Evolutionary conservation across 2,888 invertebrate genomes (phyloP).

Genomic region (Leucophora obtusa): DNA sequence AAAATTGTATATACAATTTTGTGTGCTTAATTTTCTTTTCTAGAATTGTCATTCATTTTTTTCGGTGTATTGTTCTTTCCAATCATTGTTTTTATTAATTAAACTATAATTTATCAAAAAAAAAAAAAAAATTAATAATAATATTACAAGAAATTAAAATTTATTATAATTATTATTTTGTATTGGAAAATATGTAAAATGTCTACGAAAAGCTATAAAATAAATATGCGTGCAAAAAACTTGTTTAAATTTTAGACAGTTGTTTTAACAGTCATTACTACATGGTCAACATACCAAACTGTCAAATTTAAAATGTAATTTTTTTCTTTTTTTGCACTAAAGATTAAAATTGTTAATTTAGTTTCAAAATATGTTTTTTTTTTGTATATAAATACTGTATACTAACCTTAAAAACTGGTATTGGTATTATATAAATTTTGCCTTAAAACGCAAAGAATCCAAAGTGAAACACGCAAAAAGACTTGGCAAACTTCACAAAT

Average conservation of each 20-base stretch:
- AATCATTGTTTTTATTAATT: background rate
- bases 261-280: slow-evolving; percentile 21
- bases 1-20: too few relatives aligned
- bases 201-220: background rate
- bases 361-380: background rate
- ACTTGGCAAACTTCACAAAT: background rate
- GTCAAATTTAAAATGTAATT: background rate
- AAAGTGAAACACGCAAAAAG: background rate
- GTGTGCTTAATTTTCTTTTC: too few relatives aligned
- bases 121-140: background rate
- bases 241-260: slow-evolving; percentile 16
- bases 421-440: background rate
- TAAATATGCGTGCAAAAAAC: slow-evolving; percentile 19
- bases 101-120: slow-evolving; percentile 12
- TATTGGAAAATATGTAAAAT: slow-evolving; percentile 10
- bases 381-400: background rate
- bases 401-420: background rate
- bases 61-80: background rate
- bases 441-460: background rate
- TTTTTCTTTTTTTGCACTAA: background rate
- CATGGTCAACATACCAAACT: slow-evolving; percentile 12
- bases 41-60: too few relatives aligned
- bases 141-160: too few relatives aligned
- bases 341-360: slow-evolving; percentile 18
- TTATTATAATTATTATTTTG: background rate